Evolutionary conservation across 2,888 invertebrate genomes (phyloP).

Genomic region (Nemurella pictetii): DNA sequence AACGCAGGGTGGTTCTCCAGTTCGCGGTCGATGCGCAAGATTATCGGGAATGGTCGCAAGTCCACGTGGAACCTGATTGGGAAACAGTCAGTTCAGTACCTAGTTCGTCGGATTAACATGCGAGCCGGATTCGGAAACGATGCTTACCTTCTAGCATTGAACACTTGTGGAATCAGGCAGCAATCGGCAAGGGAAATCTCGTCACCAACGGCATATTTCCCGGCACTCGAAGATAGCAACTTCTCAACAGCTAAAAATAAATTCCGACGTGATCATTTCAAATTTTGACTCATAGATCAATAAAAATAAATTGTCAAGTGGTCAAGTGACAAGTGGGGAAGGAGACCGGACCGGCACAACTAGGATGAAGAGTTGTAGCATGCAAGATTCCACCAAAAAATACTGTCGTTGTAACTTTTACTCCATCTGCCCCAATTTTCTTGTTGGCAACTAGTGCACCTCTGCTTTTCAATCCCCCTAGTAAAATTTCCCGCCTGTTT

Average conservation of each 20-base stretch:
- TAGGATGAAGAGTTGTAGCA: no score
- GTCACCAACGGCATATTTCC: constrained; percentile 92
- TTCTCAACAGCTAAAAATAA: constrained; percentile 78
- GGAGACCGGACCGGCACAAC: no score
- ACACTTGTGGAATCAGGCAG: constrained; percentile 93
- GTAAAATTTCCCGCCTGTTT: not conserved
- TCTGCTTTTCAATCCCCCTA: constrained; percentile 16
- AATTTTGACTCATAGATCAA: constrained; percentile 2
- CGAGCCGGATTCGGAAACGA: not conserved
- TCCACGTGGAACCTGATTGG: constrained; percentile 85
- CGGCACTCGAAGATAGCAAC: constrained; percentile 78
- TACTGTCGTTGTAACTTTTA: no score
- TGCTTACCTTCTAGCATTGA: constrained; percentile 82
- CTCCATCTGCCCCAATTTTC: no score
- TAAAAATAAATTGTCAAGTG: no score
- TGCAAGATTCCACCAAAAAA: no score
- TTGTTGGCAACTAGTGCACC: no score
- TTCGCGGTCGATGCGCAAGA: constrained; percentile 82
- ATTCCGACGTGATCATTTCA: no score
- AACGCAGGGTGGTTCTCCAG: constrained; percentile 88
- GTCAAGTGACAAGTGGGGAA: no score
- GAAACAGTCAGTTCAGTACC: not conserved
- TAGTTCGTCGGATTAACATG: not conserved
- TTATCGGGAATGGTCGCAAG: constrained; percentile 84
- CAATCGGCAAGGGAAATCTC: constrained; percentile 93